phyloP scores from a whole-genome alignment of 2,797 vertebrate genomes.

The Dromococcyx pavoninus region DNA sequence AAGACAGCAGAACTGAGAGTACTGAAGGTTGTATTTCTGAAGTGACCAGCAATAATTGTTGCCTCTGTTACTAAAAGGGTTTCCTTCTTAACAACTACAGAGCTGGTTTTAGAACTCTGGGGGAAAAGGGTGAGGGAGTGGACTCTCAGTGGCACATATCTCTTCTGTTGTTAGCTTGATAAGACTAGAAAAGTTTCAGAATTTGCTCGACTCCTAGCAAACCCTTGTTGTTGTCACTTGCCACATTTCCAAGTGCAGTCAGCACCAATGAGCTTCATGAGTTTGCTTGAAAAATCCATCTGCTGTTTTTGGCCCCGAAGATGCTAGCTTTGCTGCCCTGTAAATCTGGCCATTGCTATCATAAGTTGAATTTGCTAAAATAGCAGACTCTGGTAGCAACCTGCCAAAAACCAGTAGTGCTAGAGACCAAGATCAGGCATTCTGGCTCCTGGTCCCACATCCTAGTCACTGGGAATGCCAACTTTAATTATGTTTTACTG shows the following conservation, averaged over 20 bases:
- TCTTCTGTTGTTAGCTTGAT: not conserved
- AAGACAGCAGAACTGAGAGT: not conserved
- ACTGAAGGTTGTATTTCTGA: not conserved
- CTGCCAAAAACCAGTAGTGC: slow-evolving; percentile 22
- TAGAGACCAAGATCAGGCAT: slow-evolving; percentile 14
- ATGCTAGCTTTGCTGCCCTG: slow-evolving; percentile 23
- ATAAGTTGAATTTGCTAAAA: slow-evolving; percentile 11
- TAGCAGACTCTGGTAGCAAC: not conserved
- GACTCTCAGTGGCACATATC: not conserved
- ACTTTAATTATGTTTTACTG: slow-evolving; percentile 52
- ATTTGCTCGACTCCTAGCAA: not conserved
- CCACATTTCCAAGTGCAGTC: not conserved
- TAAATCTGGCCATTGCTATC: not conserved
- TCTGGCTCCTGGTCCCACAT: not conserved
- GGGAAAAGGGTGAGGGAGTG: not conserved
- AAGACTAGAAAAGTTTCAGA: not conserved
- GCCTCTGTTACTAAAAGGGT: not conserved
- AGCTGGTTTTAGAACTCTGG: not conserved
- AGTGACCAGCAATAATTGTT: not conserved
- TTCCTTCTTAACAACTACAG: not conserved
- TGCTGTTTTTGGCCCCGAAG: slow-evolving; percentile 32
- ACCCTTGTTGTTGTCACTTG: not conserved
- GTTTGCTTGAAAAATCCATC: slow-evolving; percentile 51
- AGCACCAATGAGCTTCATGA: not conserved
- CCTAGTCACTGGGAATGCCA: slow-evolving; percentile 14